Base-by-base conservation (phyloP, 2,113 vertebrate species). In the Steatornis caripensis region DNA sequence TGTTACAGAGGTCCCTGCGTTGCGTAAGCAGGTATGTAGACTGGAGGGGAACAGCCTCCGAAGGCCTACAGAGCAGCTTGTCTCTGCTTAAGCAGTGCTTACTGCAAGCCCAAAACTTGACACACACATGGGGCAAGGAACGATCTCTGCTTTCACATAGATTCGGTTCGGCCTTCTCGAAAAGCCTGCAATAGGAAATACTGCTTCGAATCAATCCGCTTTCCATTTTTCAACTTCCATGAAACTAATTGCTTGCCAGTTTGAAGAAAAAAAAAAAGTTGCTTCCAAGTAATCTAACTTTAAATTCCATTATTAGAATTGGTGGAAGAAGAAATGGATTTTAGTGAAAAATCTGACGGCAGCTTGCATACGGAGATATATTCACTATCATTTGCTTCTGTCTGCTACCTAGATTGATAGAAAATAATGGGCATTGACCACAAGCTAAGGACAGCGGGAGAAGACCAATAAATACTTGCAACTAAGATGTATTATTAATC, bases 401-500 rank as follows among this genome's bases (percentile, higher is more conserved):
- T 53, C 87, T 54, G 84, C 89, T 87, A 61, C n/a, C 29, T 79
- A 36, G 95, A 97, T 85, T 96, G 95, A 96, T 76, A 87, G 95
- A 93, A 95, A 96, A 65, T 95, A 96, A 97, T 94, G 91, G 91
- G 81, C 89, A 95, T 96, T 96, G 94, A 97, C 95, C 95, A 95
- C 91, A 61, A 83, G 91, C 89, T 87, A 34, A 92, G 93, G 94
- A 96, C 86, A 94, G 93, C 91, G 69, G 89, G 62, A 92, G 89
- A 95, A 89, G 81, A 89, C 89, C 66, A 93, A 95, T 96, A 95
- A 97, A 96, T 95, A 94, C 87, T 87, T 70, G 91, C 96, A 97
- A 72, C 80, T 82, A 93, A 93, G 96, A 95, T 95, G 91, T 65
- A 97, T 96, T 95, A 96, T 95, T 97, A 97, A 97, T 96, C 95